Conservation (phyloP, 2,113 vertebrate genomes). For the Poecile atricapillus region DNA sequence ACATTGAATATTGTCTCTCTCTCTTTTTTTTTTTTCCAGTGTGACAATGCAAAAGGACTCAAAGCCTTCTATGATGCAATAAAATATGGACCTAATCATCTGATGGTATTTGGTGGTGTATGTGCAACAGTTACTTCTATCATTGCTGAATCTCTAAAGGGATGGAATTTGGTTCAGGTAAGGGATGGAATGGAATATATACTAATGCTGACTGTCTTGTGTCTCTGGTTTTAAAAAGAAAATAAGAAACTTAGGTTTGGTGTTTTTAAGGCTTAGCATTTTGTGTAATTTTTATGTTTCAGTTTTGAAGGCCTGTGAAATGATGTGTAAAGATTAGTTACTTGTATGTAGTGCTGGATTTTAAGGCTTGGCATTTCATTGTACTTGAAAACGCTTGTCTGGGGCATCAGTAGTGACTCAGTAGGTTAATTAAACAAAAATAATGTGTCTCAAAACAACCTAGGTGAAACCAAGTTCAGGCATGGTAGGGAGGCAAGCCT, state of each 20-base stretch:
- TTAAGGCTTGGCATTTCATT: background rate
- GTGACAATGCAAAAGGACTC: conserved; percentile 97
- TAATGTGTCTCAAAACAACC: background rate
- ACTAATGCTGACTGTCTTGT: background rate
- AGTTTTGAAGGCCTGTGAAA: background rate
- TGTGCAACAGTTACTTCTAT: conserved; percentile 97
- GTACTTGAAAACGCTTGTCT: background rate
- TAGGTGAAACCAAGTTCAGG: background rate
- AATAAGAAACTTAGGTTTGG: background rate
- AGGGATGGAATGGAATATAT: conserved; percentile 14
- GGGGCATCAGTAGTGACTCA: background rate
- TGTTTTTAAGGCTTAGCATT: background rate
- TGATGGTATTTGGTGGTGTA: conserved; percentile 99
- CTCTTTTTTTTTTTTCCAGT: conserved; percentile 71
- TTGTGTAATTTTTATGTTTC: background rate
- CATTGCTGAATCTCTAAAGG: conserved; percentile 96
- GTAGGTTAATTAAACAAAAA: background rate
- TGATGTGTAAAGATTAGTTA: background rate
- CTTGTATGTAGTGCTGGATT: background rate
- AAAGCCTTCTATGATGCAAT: conserved; percentile 99
- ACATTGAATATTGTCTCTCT: background rate
- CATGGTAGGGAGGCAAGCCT: background rate
- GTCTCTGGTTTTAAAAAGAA: background rate
- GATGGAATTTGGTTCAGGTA: conserved; percentile 99
- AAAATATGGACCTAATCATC: conserved; percentile 96